phyloP scores from a whole-genome alignment of 2,113 vertebrate species.

The Phaethornis superciliosus region DNA sequence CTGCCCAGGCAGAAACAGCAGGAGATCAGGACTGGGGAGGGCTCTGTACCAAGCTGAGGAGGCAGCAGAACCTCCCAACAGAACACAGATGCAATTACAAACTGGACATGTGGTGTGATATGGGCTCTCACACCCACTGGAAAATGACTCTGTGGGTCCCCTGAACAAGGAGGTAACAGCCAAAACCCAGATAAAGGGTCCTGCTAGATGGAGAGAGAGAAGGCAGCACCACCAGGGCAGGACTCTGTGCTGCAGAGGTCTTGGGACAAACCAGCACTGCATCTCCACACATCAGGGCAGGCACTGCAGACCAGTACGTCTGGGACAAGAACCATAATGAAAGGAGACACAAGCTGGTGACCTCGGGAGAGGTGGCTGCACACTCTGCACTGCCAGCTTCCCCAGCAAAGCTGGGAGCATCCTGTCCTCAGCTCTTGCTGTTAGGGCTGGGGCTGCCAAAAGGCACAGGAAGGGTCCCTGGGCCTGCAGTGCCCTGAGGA shows the following conservation, averaged over 20 bases:
- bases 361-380: background rate
- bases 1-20: background rate
- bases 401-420: fast-evolving
- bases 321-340: background rate
- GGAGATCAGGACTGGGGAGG: background rate
- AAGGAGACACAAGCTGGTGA: background rate
- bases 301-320: background rate
- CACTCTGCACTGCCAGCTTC: background rate
- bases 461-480: background rate
- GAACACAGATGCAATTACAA: background rate
- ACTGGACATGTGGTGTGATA: background rate
- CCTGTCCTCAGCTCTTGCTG: fast-evolving
- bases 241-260: background rate
- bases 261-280: background rate
- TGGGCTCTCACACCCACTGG: background rate
- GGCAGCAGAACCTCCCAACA: background rate
- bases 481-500: background rate
- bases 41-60: background rate
- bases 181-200: background rate
- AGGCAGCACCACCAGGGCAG: background rate
- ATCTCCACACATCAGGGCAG: background rate
- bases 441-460: background rate
- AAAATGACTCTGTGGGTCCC: fast-evolving
- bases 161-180: background rate
- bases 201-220: background rate